Base-by-base conservation (phyloP, 2,113 vertebrate genomes). In the Oryzias melastigma region DNA sequence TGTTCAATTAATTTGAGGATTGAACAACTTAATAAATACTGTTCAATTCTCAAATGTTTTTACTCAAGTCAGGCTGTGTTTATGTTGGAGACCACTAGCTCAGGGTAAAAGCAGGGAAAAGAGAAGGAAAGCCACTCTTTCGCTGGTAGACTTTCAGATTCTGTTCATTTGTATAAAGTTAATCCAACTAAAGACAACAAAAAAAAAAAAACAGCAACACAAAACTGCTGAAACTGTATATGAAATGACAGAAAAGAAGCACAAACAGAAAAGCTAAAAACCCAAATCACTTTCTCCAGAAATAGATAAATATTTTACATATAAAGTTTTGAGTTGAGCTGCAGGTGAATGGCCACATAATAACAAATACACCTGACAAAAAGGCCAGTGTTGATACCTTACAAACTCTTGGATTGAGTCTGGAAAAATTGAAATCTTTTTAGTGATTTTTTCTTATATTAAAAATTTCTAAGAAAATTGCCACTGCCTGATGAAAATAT, bases 1-100 rank as follows among this genome's bases (percentile, higher is more conserved):
- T 27, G 25, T 27, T 27, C 25, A 27, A 3, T 27, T 27, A 5
- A 27, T 27, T 27, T 27, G 25, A 7, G 25, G 5, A 27, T 27
- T 27, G 25, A 27, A 27, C 25, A 27, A 27, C 25, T 5, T 27
- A 5, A 27, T 27, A 5, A 5, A 27, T 27, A 27, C 3, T 29
- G 27, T 35, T 35, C 35, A 12, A 12, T 35, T 35, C 35, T 13
- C 35, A 29, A 4, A 19, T 54, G 1, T 47, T 60, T 29, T 58
- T 48, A 1, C 43, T 50, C 47, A 44, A 61, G 0, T 50, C 62
- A 48, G 25, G 43, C 42, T 56, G 10, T 43, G 47, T 45, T 72
- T 75, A 86, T 80, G 73, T 71, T 76, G 62, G 73, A 70, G 73
- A 77, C 58, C 58, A 49, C 48, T 25, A 72, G 3, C 60, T 25